phyloP scores from a whole-genome alignment of 2,888 invertebrate genomes.

The Mayetiola destructor region DNA sequence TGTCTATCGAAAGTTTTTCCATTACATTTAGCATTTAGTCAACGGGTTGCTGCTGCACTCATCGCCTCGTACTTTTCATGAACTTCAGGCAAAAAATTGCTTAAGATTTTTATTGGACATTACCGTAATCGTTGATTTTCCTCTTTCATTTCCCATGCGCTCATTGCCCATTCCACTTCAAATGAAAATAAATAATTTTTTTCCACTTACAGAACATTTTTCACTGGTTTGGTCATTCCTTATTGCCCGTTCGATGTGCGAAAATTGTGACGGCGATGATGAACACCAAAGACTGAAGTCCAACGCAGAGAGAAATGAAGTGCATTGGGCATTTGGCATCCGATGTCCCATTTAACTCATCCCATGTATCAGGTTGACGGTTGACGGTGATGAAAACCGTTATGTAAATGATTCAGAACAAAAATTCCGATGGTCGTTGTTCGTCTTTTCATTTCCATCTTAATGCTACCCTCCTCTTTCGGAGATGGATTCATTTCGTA shows the following conservation, averaged over 20 bases:
- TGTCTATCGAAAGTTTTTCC: too few relatives aligned
- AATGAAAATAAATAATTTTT: conserved; percentile 9
- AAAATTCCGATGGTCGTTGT: too few relatives aligned
- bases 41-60: too few relatives aligned
- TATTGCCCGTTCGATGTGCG: not conserved
- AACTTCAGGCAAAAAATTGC: conserved; percentile 10
- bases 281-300: conserved; percentile 12
- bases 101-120: conserved; percentile 13
- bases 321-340: too few relatives aligned
- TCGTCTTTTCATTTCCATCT: too few relatives aligned
- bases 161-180: not conserved
- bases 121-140: conserved; percentile 6
- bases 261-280: conserved; percentile 9
- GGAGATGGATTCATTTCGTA: not conserved
- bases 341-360: too few relatives aligned
- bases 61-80: not conserved
- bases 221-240: not conserved
- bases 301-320: too few relatives aligned
- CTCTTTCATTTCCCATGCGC: not conserved
- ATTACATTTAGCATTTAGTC: too few relatives aligned
- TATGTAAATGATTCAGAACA: too few relatives aligned
- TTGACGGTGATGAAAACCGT: too few relatives aligned
- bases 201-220: not conserved
- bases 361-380: too few relatives aligned
- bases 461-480: too few relatives aligned